Percentiles rank a stretch among this genome's conserved stretches.
Evolutionary conservation across 2,888 invertebrate species (phyloP).

Genomic region (Synergus umbraculus): DNA sequence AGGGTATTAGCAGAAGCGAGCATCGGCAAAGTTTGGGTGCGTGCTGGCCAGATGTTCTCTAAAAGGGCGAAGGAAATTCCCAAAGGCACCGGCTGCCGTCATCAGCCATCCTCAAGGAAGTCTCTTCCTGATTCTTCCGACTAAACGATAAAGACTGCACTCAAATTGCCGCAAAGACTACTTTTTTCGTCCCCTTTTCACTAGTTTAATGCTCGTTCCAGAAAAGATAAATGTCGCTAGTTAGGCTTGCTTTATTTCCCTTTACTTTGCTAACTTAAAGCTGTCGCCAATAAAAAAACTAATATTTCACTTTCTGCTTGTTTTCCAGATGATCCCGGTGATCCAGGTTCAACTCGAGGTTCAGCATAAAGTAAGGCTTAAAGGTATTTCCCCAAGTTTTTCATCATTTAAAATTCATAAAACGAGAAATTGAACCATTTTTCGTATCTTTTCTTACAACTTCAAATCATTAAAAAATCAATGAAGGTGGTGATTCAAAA

Average conservation of each 20-base stretch:
- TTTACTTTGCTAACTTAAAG: too few relatives aligned
- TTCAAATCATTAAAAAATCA: too few relatives aligned
- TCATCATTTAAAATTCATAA: too few relatives aligned
- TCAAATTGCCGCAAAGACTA: constrained; percentile 46
- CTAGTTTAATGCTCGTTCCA: constrained; percentile 34
- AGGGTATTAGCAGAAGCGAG: constrained; percentile 44
- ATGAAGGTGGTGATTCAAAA: too few relatives aligned
- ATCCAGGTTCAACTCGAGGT: neutral
- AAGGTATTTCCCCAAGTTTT: too few relatives aligned
- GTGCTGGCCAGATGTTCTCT: constrained; percentile 70
- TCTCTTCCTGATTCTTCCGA: constrained; percentile 32
- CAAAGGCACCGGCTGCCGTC: constrained; percentile 54
- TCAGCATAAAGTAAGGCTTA: too few relatives aligned
- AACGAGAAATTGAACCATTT: neutral
- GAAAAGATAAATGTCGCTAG: constrained; percentile 13
- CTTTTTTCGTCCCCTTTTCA: constrained; percentile 45
- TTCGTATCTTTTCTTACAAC: neutral
- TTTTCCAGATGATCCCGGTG: neutral
- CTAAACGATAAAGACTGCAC: neutral
- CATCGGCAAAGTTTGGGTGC: constrained; percentile 57
- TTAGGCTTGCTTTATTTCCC: neutral
- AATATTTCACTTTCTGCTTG: neutral
- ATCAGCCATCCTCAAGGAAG: constrained; percentile 48
- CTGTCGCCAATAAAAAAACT: neutral
- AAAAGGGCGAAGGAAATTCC: constrained; percentile 68